These are phyloP conservation scores for Cheiracanthium punctorium DNA, from an alignment of 2,888 invertebrate genomes.

Conservation along the genomic window DNA sequence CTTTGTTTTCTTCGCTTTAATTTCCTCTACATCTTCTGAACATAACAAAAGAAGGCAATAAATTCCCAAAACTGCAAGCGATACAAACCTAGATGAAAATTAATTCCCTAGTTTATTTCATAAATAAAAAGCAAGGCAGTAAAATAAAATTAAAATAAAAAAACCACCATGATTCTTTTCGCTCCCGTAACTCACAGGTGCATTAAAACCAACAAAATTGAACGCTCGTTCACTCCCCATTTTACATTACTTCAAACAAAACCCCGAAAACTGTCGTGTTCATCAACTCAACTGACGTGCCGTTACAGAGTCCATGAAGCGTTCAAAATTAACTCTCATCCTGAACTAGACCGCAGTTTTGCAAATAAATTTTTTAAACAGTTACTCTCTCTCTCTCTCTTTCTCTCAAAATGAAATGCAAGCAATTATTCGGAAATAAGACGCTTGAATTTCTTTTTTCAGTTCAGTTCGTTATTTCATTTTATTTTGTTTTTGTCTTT, in stretches of 20 bases:
- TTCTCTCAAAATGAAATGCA: slow-evolving; percentile 58
- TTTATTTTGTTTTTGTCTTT: slow-evolving; percentile 28
- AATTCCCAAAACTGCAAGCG: too few relatives aligned
- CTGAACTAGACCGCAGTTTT: slow-evolving; percentile 24
- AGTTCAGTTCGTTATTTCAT: slow-evolving; percentile 41
- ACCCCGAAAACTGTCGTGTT: neutral
- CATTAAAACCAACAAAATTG: neutral
- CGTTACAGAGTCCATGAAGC: neutral
- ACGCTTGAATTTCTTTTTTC: slow-evolving; percentile 26
- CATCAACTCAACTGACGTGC: slow-evolving; percentile 6
- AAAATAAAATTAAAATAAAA: too few relatives aligned
- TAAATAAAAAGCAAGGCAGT: too few relatives aligned
- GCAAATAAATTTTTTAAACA: slow-evolving; percentile 56
- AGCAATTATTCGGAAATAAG: slow-evolving; percentile 68
- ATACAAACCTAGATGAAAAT: too few relatives aligned
- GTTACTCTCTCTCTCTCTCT: too few relatives aligned
- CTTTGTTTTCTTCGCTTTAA: too few relatives aligned
- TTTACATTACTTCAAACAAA: neutral
- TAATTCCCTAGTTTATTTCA: too few relatives aligned
- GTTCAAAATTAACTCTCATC: slow-evolving; percentile 43
- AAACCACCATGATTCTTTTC: too few relatives aligned
- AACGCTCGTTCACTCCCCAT: neutral
- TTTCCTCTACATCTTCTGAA: too few relatives aligned
- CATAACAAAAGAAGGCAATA: too few relatives aligned
- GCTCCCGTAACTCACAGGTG: neutral